Evolutionary conservation across 1,140 invertebrate genomes (phyloP).

Genomic region (Hylaeus anthracinus): DNA sequence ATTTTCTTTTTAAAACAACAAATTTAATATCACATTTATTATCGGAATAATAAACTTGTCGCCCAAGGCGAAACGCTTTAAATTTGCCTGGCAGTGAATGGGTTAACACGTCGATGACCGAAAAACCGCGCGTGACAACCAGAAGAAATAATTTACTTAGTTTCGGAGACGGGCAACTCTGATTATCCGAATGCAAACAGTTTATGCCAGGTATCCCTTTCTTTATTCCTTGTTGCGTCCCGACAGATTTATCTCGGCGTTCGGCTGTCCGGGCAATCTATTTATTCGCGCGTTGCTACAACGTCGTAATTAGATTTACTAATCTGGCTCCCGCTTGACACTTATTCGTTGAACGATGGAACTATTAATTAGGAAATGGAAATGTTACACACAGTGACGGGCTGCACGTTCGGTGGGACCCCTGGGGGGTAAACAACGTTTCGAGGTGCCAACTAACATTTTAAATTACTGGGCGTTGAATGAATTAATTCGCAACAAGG

Average conservation of each 20-base stretch:
- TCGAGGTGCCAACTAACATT: too few relatives aligned
- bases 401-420: too few relatives aligned
- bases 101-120: neutral
- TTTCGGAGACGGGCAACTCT: too few relatives aligned
- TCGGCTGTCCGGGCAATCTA: slow-evolving; percentile 15
- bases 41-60: too few relatives aligned
- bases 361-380: neutral
- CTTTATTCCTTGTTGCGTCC: neutral
- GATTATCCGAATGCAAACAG: neutral
- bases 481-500: too few relatives aligned
- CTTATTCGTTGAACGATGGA: neutral
- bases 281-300: slow-evolving; percentile 24
- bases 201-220: neutral
- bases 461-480: too few relatives aligned
- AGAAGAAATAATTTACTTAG: neutral
- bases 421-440: too few relatives aligned
- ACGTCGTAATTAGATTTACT: slow-evolving; percentile 37
- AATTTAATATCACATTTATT: too few relatives aligned
- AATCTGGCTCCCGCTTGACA: neutral
- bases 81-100: too few relatives aligned
- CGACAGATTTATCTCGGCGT: slow-evolving; percentile 5
- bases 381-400: too few relatives aligned
- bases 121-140: neutral
- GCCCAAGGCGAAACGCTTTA: too few relatives aligned
- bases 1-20: too few relatives aligned